Conservation (phyloP, 2,888 invertebrate genomes). For the Clostera curtula region DNA sequence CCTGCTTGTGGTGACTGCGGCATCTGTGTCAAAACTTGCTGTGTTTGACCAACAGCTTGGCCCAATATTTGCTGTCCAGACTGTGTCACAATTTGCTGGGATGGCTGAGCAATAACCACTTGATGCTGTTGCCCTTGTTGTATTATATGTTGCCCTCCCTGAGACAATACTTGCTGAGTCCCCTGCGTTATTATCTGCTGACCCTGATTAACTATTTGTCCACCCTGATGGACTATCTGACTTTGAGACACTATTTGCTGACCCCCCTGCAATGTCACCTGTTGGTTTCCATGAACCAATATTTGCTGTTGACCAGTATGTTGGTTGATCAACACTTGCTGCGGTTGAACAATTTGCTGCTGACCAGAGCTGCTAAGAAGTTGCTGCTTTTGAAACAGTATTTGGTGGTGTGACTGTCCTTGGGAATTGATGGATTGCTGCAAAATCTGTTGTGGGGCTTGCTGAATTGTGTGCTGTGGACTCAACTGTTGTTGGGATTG, state of each 20-base stretch:
- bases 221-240: conserved; percentile 66
- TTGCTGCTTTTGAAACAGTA: conserved; percentile 74
- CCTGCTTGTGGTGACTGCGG: conserved; percentile 60
- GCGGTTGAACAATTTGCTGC: conserved; percentile 68
- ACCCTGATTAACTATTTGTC: conserved; percentile 62
- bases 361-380: conserved; percentile 71
- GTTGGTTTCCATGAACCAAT: conserved; percentile 66
- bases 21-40: conserved; percentile 59
- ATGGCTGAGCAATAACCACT: conserved; percentile 63
- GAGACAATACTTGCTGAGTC: conserved; percentile 59
- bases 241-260: conserved; percentile 65
- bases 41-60: conserved; percentile 53
- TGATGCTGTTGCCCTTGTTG: conserved; percentile 68
- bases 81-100: conserved; percentile 67
- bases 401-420: conserved; percentile 66
- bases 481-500: conserved; percentile 70
- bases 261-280: conserved; percentile 63
- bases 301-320: conserved; percentile 68
- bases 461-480: conserved; percentile 71
- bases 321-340: conserved; percentile 68
- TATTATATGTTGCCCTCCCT: conserved; percentile 66
- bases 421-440: conserved; percentile 75
- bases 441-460: conserved; percentile 74
- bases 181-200: conserved; percentile 63
- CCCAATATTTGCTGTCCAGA: conserved; percentile 65